These are phyloP conservation scores for Bellardia bayeri DNA, from an alignment of 2,888 invertebrate species.

Conservation along the genomic window DNA sequence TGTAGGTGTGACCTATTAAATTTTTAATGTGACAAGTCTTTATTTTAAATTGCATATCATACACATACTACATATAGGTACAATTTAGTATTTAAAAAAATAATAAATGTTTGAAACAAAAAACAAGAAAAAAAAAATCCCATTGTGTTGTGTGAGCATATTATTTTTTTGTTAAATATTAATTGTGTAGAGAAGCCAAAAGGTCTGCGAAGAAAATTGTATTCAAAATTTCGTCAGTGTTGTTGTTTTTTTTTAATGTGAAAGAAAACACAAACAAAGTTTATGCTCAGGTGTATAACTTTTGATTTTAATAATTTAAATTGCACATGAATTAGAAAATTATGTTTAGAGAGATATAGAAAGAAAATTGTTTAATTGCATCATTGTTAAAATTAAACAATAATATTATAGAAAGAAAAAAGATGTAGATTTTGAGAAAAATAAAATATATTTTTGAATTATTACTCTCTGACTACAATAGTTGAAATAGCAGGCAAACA, in stretches of 20 bases:
- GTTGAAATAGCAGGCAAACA: too few relatives aligned
- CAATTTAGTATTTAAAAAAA: neutral
- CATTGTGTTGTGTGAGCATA: neutral
- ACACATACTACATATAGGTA: neutral
- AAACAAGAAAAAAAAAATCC: neutral
- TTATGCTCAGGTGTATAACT: constrained; percentile 35
- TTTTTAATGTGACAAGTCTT: constrained; percentile 34
- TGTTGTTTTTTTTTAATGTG: constrained; percentile 1
- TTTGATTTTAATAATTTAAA: neutral
- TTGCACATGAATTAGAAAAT: neutral
- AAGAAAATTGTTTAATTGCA: neutral
- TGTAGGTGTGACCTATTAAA: constrained; percentile 58
- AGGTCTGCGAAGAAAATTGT: constrained; percentile 14
- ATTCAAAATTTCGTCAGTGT: neutral
- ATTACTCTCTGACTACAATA: too few relatives aligned
- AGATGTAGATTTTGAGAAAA: too few relatives aligned
- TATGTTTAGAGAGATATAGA: neutral
- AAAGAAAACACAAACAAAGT: neutral
- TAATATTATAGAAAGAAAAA: neutral
- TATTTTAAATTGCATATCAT: constrained; percentile 20
- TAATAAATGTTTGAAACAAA: constrained; percentile 1
- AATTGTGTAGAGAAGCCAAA: constrained; percentile 7
- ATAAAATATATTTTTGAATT: too few relatives aligned
- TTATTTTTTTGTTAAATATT: neutral
- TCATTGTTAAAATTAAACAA: neutral